Evolutionary conservation across 2,113 vertebrate species (phyloP).

Genomic region (Actenoides hombroni): DNA sequence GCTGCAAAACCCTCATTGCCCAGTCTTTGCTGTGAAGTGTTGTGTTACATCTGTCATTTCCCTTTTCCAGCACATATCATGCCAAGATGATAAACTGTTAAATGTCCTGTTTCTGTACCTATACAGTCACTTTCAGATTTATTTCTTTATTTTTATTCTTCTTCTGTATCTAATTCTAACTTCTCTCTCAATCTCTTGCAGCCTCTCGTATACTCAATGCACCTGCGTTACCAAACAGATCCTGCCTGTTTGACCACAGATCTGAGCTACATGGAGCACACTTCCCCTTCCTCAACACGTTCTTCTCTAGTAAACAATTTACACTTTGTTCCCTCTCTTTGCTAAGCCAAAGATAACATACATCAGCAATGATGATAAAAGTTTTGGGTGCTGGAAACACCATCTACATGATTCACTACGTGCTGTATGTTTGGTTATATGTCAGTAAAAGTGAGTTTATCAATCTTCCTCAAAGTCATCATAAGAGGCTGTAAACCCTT

Average conservation of each 20-base stretch:
- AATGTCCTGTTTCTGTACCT: background rate
- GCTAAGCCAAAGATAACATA: background rate
- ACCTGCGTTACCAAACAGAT: background rate
- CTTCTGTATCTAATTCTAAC: background rate
- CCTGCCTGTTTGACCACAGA: background rate
- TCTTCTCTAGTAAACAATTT: background rate
- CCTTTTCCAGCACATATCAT: background rate
- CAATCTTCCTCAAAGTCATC: background rate
- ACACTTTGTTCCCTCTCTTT: background rate
- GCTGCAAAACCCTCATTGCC: rapidly evolving
- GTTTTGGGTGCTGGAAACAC: background rate
- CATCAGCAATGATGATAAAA: background rate
- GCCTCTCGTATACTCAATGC: background rate
- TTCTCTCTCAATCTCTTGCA: background rate
- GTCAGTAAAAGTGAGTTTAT: background rate
- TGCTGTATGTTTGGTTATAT: background rate
- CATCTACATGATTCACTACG: rapidly evolving
- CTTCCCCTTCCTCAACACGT: background rate
- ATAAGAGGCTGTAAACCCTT: background rate
- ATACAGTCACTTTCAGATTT: background rate
- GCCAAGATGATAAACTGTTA: background rate
- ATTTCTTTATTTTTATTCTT: background rate
- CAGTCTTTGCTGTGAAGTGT: background rate
- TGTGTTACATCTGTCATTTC: background rate
- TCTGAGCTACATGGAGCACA: background rate